phyloP scores from a whole-genome alignment of 2,888 invertebrate genomes.

The Cantharis flavilabris region DNA sequence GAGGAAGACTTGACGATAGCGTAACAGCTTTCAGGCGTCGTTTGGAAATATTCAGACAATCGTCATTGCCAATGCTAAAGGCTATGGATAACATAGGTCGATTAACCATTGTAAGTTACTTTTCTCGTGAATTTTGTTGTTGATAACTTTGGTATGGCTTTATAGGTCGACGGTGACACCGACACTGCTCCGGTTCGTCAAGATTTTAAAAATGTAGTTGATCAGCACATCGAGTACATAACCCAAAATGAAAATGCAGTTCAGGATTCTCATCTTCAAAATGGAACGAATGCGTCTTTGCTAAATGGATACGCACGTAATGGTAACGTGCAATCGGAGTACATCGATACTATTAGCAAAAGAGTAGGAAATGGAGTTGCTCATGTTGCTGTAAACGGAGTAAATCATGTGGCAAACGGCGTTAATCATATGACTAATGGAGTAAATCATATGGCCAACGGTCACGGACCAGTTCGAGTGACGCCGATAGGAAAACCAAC shows the following conservation, averaged over 20 bases:
- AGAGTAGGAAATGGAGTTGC: slow-evolving; percentile 40
- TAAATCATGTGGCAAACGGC: slow-evolving; percentile 56
- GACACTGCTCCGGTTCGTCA: slow-evolving; percentile 77
- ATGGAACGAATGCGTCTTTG: background rate
- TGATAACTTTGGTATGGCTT: background rate
- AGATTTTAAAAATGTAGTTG: slow-evolving; percentile 73
- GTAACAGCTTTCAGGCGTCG: slow-evolving; percentile 83
- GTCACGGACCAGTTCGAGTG: slow-evolving; percentile 33
- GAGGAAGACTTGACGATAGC: slow-evolving; percentile 84
- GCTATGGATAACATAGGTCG: slow-evolving; percentile 80
- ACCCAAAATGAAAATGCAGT: slow-evolving; percentile 41
- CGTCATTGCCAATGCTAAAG: slow-evolving; percentile 88
- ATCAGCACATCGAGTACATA: slow-evolving; percentile 70
- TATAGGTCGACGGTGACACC: slow-evolving; percentile 84
- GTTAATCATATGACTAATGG: slow-evolving; percentile 57
- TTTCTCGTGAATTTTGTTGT: background rate
- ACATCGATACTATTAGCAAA: slow-evolving; percentile 50
- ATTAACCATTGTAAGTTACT: slow-evolving; percentile 76
- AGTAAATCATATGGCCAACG: slow-evolving; percentile 50
- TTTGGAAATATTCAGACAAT: slow-evolving; percentile 84
- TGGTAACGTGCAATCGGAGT: slow-evolving; percentile 40
- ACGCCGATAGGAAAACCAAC: slow-evolving; percentile 50
- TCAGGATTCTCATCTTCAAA: slow-evolving; percentile 25
- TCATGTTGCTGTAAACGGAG: slow-evolving; percentile 33
- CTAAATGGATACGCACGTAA: slow-evolving; percentile 18